Percentiles rank a stretch among this genome's conserved stretches.
These are phyloP conservation scores for Radopholus similis DNA, from an alignment of 1,140 invertebrate species.

Conservation along the genomic window DNA sequence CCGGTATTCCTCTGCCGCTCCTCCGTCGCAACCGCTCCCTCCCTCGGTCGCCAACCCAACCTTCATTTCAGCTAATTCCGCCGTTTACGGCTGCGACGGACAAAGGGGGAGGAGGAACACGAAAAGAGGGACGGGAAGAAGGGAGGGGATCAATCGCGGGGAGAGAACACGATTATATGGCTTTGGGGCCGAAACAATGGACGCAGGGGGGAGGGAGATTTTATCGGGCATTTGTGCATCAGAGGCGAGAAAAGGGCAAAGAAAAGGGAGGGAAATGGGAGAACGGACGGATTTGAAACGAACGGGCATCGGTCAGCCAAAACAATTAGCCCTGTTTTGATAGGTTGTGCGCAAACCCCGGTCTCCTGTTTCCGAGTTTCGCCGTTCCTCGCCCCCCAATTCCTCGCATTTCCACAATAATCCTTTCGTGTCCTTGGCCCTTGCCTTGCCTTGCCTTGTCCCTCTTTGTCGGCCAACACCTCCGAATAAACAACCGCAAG, in stretches of 20 bases:
- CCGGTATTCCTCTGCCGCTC: not conserved
- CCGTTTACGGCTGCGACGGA: not conserved
- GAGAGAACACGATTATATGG: no score
- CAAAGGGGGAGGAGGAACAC: not conserved
- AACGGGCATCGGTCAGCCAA: not conserved
- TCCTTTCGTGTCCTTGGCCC: not conserved
- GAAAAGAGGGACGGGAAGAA: not conserved
- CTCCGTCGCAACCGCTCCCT: not conserved
- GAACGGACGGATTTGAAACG: no score
- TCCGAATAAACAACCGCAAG: not conserved
- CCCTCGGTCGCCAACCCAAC: not conserved
- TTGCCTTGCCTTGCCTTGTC: not conserved
- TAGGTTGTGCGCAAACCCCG: not conserved
- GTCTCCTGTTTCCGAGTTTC: not conserved
- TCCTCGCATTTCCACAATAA: not conserved
- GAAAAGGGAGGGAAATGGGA: not conserved
- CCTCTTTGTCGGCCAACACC: not conserved
- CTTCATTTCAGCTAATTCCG: constrained; percentile 5
- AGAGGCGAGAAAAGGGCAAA: not conserved
- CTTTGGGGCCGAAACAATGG: not conserved
- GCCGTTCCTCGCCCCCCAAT: not conserved
- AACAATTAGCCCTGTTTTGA: not conserved
- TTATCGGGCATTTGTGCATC: no score
- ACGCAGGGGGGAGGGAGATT: not conserved
- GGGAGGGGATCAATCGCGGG: not conserved